Evolutionary conservation across 2,113 vertebrate genomes (phyloP), one percentile per base, ranked within the genome.

Genomic region (Melanocharis versteri): DNA sequence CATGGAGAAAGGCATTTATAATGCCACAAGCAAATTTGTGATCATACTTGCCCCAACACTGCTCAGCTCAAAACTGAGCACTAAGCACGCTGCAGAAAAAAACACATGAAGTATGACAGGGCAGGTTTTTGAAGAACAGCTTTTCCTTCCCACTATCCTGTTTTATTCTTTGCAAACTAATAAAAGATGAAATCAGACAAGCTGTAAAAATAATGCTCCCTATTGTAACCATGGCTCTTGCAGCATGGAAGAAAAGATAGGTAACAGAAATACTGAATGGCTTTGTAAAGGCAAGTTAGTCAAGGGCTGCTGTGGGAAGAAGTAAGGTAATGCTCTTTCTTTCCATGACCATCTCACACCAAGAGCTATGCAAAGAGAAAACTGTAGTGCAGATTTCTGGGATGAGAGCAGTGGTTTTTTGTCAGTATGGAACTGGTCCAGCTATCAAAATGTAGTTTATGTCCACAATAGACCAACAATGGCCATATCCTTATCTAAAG

Each of bases 91-190:
- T 65, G 44, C 54, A 91, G 73, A 47, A 16, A 69, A 13, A 57
- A 87, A 33, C 31, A 65, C 0, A 0, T 37, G 39, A 87, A 64
- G 4, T 33, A 7, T 48, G 68, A 83, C 23, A 71, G 31, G 27
- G 8, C 31, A 89, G 8, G 24, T 57, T 39, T 71, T 72, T 89
- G 53, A 83, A 76, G 82, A 87, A 64, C 18, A 85, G 23, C 33
- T 80, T 77, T 96, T 89, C 15, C 75, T 91, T 1, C 1, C 18
- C 40, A 53, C 42, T 5, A 3, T 21, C 78, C 68, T 82, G 45
- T 79, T 97, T 91, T 90, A 90, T 77, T 94, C 81, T 91, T 91
- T 83, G 50, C 58, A 87, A 90, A 60, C 42, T 73, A 80, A 76
- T 72, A 87, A 87, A 94, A 88, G 53, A 76, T 61, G 78, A 83